Evolutionary conservation across 2,797 vertebrate species (phyloP).

Genomic region (Oryzias dopingdopingensis): DNA sequence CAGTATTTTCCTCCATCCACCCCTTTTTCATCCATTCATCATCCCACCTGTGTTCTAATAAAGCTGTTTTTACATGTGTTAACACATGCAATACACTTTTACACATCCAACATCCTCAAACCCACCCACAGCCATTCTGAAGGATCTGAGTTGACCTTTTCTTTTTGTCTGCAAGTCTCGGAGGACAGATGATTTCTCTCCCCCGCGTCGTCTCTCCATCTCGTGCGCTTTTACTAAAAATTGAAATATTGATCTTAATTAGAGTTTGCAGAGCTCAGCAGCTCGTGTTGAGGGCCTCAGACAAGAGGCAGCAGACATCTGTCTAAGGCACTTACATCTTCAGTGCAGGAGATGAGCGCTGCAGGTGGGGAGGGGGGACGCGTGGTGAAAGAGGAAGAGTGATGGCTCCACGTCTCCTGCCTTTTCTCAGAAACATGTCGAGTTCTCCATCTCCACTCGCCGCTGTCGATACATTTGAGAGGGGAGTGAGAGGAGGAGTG

Average conservation of each 20-base stretch:
- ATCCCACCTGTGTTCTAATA: too few relatives aligned
- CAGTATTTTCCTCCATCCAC: too few relatives aligned
- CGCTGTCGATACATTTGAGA: conserved; percentile 51
- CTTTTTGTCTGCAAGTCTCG: conserved; percentile 62
- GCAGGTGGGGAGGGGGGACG: conserved; percentile 25
- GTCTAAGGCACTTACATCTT: conserved; percentile 77
- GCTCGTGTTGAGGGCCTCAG: conserved; percentile 74
- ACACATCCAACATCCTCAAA: too few relatives aligned
- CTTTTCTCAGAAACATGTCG: conserved; percentile 66
- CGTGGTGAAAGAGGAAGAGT: conserved; percentile 59
- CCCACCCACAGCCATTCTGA: conserved; percentile 33
- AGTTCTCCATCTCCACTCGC: conserved; percentile 56
- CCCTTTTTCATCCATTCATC: too few relatives aligned
- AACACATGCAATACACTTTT: too few relatives aligned
- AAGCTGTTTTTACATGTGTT: too few relatives aligned
- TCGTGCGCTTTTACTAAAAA: conserved; percentile 78
- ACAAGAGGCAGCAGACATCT: conserved; percentile 78
- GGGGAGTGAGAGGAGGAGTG: conserved; percentile 27
- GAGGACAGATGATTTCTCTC: conserved; percentile 68
- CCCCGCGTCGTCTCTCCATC: conserved; percentile 59
- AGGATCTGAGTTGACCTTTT: conserved; percentile 79
- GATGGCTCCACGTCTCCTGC: conserved; percentile 70
- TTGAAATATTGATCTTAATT: conserved; percentile 88
- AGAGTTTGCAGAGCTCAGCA: conserved; percentile 84
- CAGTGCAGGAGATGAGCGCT: conserved; percentile 48